A percentile compares a stretch with the other conserved stretches of the same genome.
These are phyloP conservation scores for Sinocyclocheilus anophthalmus DNA, from an alignment of 2,113 vertebrate species.

Conservation along the genomic window DNA sequence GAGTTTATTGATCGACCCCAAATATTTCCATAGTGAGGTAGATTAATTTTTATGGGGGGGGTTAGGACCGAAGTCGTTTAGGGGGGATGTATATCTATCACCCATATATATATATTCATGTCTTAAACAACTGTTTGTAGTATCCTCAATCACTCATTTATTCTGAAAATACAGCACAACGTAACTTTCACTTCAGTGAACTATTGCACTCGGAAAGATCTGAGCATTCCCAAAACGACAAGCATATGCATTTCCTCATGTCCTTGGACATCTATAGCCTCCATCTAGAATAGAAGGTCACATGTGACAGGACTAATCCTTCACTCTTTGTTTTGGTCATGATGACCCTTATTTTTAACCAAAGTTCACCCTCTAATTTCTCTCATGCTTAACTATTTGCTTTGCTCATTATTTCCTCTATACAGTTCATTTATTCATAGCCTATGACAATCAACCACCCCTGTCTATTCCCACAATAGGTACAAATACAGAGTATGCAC, in stretches of 20 bases:
- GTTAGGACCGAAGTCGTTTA: no score
- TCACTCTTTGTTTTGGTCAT: constrained; percentile 17
- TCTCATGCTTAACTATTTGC: background rate
- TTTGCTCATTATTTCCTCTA: background rate
- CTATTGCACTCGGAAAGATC: background rate
- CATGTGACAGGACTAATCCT: background rate
- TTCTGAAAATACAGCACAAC: no score
- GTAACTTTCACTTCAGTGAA: background rate
- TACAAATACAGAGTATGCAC: background rate
- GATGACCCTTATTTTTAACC: background rate
- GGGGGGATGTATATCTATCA: no score
- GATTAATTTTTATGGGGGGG: no score
- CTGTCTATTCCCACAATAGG: background rate
- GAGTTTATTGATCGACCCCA: no score
- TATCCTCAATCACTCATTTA: no score
- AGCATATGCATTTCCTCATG: background rate
- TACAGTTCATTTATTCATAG: background rate
- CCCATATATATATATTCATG: no score
- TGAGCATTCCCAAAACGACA: background rate
- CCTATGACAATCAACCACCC: background rate
- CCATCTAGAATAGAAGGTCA: background rate
- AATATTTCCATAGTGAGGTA: no score
- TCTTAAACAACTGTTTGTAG: no score
- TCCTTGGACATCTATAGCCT: background rate
- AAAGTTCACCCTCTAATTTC: background rate